Percentiles rank a stretch among this genome's conserved stretches.
These are phyloP conservation scores for Melitaea cinxia DNA, from an alignment of 1,140 invertebrate genomes.

Conservation along the genomic window DNA sequence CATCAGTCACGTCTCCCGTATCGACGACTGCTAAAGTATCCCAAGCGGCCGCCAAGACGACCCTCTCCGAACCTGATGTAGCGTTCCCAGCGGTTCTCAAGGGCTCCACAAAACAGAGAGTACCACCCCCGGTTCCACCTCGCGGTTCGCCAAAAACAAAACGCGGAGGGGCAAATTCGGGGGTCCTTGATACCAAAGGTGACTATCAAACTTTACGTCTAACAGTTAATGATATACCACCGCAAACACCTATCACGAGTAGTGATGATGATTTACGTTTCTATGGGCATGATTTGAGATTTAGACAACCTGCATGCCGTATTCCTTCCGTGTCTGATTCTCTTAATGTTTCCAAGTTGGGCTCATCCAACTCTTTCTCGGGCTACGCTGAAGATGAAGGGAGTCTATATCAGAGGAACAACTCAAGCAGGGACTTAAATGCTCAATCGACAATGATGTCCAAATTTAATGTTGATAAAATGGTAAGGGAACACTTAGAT, in stretches of 20 bases:
- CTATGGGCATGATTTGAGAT: conserved; percentile 73
- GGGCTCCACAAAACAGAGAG: conserved; percentile 85
- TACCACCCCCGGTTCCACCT: conserved; percentile 91
- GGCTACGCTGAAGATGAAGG: conserved; percentile 64
- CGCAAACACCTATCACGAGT: conserved; percentile 65
- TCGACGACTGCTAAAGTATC: conserved; percentile 80
- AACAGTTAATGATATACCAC: conserved; percentile 63
- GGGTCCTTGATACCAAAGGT: conserved; percentile 76
- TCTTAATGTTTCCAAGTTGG: conserved; percentile 58
- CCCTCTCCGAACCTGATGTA: conserved; percentile 68
- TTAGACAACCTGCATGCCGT: conserved; percentile 68
- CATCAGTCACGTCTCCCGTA: conserved; percentile 79
- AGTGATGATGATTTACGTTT: conserved; percentile 73
- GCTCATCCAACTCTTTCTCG: conserved; percentile 66
- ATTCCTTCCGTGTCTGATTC: conserved; percentile 65
- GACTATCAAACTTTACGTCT: conserved; percentile 70
- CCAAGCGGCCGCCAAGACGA: conserved; percentile 58
- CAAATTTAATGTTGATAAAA: conserved; percentile 70
- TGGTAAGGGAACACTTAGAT: conserved; percentile 69
- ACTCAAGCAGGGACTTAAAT: conserved; percentile 61
- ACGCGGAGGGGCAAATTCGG: conserved; percentile 72
- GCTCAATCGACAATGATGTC: conserved; percentile 75
- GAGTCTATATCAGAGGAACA: conserved; percentile 55
- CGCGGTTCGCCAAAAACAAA: conserved; percentile 87
- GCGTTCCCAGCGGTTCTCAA: conserved; percentile 89